phyloP scores from a whole-genome alignment of 2,113 vertebrate species.

The Columba livia region DNA sequence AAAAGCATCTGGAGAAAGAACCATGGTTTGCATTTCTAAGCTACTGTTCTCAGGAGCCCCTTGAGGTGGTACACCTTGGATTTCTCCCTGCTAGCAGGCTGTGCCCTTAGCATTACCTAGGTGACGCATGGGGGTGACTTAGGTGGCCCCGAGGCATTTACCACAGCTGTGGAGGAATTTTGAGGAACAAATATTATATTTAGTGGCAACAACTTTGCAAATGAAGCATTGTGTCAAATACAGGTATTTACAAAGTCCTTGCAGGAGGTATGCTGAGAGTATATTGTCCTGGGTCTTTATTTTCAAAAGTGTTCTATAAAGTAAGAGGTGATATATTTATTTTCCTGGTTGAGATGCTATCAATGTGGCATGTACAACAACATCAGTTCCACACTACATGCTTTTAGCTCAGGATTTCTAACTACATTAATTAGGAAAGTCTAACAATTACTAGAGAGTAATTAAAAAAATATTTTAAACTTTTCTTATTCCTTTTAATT shows the following conservation, averaged over 20 bases:
- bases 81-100: background rate
- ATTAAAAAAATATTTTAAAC: background rate
- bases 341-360: background rate
- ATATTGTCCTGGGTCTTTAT: background rate
- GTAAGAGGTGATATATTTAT: background rate
- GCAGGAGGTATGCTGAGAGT: background rate
- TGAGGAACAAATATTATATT: background rate
- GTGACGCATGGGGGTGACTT: fast-evolving
- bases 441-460: background rate
- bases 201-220: background rate
- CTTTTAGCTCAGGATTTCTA: background rate
- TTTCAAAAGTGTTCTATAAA: background rate
- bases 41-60: background rate
- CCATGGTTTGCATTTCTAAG: background rate
- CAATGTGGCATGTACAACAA: background rate
- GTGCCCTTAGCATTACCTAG: background rate
- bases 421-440: background rate
- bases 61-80: background rate
- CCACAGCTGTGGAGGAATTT: background rate
- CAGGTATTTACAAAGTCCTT: background rate
- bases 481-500: background rate
- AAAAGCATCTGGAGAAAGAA: background rate
- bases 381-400: background rate
- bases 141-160: background rate
- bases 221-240: background rate